Conservation (phyloP, 1,140 invertebrate species). For the Globodera rostochiensis region DNA sequence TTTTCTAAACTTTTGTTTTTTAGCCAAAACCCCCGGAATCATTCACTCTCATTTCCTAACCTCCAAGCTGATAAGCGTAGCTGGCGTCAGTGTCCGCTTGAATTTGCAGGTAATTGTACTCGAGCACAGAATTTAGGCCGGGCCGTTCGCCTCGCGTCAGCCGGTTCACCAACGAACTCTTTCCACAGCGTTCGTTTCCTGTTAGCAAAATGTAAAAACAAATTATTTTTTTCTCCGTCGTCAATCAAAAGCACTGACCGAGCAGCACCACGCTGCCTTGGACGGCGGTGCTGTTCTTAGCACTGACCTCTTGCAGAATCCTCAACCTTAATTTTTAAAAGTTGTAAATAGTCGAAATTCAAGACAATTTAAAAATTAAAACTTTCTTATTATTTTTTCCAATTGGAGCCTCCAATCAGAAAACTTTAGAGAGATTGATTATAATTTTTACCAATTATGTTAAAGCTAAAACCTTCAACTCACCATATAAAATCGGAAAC, state of each 20-base stretch:
- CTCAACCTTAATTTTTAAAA: constrained; percentile 33
- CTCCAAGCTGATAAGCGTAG: constrained; percentile 61
- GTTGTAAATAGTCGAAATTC: no score
- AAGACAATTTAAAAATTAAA: no score
- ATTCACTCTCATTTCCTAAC: neutral
- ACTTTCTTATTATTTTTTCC: no score
- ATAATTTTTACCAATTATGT: no score
- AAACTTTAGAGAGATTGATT: no score
- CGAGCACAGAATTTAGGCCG: constrained; percentile 92
- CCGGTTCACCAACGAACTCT: constrained; percentile 89
- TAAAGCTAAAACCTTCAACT: no score
- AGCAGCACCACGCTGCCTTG: constrained; percentile 70
- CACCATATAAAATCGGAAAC: no score
- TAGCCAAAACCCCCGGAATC: neutral
- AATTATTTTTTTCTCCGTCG: neutral
- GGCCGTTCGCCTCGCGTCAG: constrained; percentile 73
- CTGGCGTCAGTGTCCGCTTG: constrained; percentile 87
- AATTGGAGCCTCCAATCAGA: no score
- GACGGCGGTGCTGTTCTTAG: constrained; percentile 38
- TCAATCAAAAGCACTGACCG: constrained; percentile 65
- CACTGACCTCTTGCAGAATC: constrained; percentile 51
- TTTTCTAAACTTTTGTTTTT: no score
- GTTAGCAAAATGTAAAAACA: constrained; percentile 27
- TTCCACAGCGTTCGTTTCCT: constrained; percentile 93
- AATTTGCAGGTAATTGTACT: constrained; percentile 97